Evolutionary conservation across 1,140 invertebrate species (phyloP).

Genomic region (Coenobita brevimanus): DNA sequence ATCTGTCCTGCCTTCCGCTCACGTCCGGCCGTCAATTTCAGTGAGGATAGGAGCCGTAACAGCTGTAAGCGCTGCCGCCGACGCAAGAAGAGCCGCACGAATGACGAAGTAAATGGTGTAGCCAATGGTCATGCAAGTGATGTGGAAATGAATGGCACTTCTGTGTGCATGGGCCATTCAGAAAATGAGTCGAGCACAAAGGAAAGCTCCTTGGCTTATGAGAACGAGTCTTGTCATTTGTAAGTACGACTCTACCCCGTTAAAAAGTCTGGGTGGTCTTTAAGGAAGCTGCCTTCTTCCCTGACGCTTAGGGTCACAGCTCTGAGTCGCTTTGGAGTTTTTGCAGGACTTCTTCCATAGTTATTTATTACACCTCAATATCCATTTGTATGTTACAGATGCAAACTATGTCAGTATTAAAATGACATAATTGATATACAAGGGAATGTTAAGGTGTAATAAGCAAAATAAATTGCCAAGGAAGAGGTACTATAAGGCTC

Average conservation of each 20-base stretch:
- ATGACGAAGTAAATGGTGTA: constrained; percentile 56
- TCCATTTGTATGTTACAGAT: too few relatives aligned
- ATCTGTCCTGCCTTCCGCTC: constrained; percentile 39
- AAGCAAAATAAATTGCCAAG: too few relatives aligned
- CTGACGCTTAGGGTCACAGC: constrained; percentile 40
- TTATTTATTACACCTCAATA: too few relatives aligned
- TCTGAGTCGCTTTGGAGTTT: too few relatives aligned
- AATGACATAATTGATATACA: too few relatives aligned
- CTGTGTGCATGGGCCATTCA: constrained; percentile 48
- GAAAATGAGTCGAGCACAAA: constrained; percentile 49
- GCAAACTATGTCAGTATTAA: too few relatives aligned
- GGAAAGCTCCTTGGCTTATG: constrained; percentile 50
- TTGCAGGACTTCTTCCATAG: too few relatives aligned
- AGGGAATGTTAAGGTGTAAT: too few relatives aligned
- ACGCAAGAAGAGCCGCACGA: constrained; percentile 58
- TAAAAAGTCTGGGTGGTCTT: constrained; percentile 27
- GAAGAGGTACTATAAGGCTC: too few relatives aligned
- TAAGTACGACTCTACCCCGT: constrained; percentile 56
- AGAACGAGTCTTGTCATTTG: constrained; percentile 62
- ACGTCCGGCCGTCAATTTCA: constrained; percentile 59
- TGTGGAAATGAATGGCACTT: constrained; percentile 61
- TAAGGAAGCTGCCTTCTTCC: constrained; percentile 41
- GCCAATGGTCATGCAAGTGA: constrained; percentile 48
- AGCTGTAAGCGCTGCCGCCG: constrained; percentile 59
- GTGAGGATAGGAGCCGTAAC: constrained; percentile 58